Base-by-base conservation (phyloP, 2,888 invertebrate genomes). In the Drosophila pegasa region DNA sequence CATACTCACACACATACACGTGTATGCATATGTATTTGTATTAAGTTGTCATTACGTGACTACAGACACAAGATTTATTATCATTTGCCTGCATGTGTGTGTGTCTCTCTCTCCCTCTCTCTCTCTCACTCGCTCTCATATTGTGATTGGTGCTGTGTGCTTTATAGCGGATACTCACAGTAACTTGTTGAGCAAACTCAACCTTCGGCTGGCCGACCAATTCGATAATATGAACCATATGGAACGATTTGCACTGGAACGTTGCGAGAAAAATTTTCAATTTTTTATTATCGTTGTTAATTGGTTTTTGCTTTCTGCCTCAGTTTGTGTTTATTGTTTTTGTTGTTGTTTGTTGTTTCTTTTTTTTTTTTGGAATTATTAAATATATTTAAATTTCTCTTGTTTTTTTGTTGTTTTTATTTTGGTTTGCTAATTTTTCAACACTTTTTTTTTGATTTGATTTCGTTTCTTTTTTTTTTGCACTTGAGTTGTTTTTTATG, bases 141-240 rank as follows among this genome's bases (percentile, higher is more conserved):
- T 25, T n/a, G 16, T 8, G 2, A 33, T 35, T 18, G 20, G 58
- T 59, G 41, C 50, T 41, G 37, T 27, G 31, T 48, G 20, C 43
- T 52, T 59, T 63, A 56, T 48, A 37, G 47, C 27, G 55, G 67
- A 87, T 94, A 95, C 95, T 95, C 94, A 95, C 95, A 94, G 95
- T 95, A 94, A 94, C 93, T 93, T 94, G 94, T 93, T 94, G 94
- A 93, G 95, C 94, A 93, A 95, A 95, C 93, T 95, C 95, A 94
- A 95, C 95, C 93, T 95, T 95, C 93, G 94, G 95, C 94, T 95
- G 95, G 94, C 95, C 95, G 93, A 95, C 95, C 93, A 95, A 94
- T 94, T 95, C 95, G 93, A 95, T 94, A 93, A 95, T 95, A 93
- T 95, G 95, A 94, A 95, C 95, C 95, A 95, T 95, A 95, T 95